Evolutionary conservation across 2,888 invertebrate species (phyloP).

Genomic region (Criorhina ranunculi): DNA sequence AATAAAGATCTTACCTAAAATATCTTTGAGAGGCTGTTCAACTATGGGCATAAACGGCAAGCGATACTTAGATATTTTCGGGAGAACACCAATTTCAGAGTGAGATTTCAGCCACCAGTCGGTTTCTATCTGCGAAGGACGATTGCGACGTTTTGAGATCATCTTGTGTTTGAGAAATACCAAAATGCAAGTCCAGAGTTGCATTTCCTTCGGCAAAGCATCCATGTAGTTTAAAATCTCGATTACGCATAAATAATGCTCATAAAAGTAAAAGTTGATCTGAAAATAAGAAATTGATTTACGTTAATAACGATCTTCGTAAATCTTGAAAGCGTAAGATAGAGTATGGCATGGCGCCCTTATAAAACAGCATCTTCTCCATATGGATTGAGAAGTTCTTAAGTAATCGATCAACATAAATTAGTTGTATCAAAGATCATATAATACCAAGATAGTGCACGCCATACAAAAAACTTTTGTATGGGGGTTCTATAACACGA

Average conservation of each 20-base stretch:
- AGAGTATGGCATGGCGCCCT: too few species aligned
- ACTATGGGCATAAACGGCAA: conserved; percentile 83
- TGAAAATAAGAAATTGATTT: conserved; percentile 63
- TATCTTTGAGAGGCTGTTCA: conserved; percentile 82
- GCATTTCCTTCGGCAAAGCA: conserved; percentile 82
- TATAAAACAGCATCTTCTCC: too few species aligned
- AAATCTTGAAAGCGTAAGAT: too few species aligned
- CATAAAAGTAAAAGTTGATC: conserved; percentile 84
- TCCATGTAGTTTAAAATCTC: conserved; percentile 82
- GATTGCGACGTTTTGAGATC: conserved; percentile 81
- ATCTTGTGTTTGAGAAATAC: conserved; percentile 84
- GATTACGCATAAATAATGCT: conserved; percentile 83
- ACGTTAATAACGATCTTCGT: conserved; percentile 27
- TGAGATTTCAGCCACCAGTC: conserved; percentile 83
- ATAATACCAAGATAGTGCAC: too few species aligned
- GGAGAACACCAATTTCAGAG: conserved; percentile 82
- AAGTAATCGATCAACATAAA: too few species aligned
- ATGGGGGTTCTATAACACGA: too few species aligned
- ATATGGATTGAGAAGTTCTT: too few species aligned
- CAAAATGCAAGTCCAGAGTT: conserved; percentile 83
- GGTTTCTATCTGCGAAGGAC: conserved; percentile 82
- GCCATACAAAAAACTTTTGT: too few species aligned
- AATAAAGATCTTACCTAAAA: conserved; percentile 78
- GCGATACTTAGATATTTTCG: conserved; percentile 84
- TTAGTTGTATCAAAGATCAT: too few species aligned